phyloP scores from a whole-genome alignment of 2,888 invertebrate genomes.

The Temnothorax ravouxi region DNA sequence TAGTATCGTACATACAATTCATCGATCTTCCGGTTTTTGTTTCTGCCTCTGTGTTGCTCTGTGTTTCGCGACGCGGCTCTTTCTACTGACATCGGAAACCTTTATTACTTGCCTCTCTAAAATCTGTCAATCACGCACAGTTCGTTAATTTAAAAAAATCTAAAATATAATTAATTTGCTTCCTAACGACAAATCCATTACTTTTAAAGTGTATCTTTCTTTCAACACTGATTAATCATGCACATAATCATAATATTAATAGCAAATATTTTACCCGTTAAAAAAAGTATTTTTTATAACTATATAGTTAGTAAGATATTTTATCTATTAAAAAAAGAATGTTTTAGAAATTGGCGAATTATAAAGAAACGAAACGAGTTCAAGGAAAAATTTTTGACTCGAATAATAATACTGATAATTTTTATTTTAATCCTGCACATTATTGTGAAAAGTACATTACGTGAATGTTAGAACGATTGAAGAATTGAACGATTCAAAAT shows the following conservation, averaged over 20 bases:
- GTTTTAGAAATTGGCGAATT: background rate
- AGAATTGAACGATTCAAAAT: background rate
- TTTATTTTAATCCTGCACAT: background rate
- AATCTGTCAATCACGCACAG: background rate
- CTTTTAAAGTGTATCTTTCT: no score
- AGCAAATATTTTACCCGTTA: background rate
- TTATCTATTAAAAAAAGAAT: background rate
- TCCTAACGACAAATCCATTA: no score
- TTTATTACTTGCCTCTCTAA: conserved; percentile 4
- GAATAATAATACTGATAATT: background rate
- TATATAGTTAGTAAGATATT: background rate
- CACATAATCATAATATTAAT: background rate
- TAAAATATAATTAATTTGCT: background rate
- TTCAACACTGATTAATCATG: no score
- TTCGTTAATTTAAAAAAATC: background rate
- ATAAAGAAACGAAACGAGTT: background rate
- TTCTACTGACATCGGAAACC: conserved; percentile 58
- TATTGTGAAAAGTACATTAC: background rate
- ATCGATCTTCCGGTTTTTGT: conserved; percentile 41
- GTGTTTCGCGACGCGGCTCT: background rate
- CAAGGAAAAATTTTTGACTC: no score
- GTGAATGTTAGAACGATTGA: background rate
- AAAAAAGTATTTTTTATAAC: background rate
- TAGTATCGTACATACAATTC: conserved; percentile 36
- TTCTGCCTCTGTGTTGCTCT: background rate